Evolutionary conservation across 2,888 invertebrate species (phyloP).

Genomic region (Cabera pusaria): DNA sequence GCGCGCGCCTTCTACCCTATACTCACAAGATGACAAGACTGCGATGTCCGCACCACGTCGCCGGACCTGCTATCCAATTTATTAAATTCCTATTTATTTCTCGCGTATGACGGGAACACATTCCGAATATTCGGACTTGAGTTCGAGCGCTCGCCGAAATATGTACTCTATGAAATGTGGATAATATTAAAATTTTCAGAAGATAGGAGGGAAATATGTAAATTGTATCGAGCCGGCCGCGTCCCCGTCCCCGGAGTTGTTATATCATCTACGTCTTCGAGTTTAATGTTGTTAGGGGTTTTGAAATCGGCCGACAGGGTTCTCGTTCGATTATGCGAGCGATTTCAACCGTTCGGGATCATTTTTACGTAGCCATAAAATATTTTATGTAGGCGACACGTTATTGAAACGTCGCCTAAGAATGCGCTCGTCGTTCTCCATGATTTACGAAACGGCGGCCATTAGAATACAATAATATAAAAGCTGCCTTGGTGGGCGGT

Average conservation of each 20-base stretch:
- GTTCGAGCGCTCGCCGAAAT: constrained; percentile 23
- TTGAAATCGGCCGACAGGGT: constrained; percentile 30
- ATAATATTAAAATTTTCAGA: constrained; percentile 35
- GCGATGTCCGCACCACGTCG: no score
- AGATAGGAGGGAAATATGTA: constrained; percentile 33
- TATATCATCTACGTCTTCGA: constrained; percentile 31
- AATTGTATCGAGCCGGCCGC: constrained; percentile 29
- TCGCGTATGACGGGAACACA: constrained; percentile 14
- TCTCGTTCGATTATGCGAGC: constrained; percentile 33
- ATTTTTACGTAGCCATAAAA: constrained; percentile 32
- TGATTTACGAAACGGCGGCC: constrained; percentile 5
- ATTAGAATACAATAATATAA: constrained; percentile 13
- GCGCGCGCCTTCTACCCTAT: no score
- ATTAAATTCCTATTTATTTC: constrained; percentile 22
- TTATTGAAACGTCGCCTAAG: constrained; percentile 27
- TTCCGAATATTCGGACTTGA: constrained; percentile 18
- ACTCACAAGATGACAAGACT: no score
- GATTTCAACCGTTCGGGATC: constrained; percentile 31
- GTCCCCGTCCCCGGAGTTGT: constrained; percentile 24
- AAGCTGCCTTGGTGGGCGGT: constrained; percentile 5
- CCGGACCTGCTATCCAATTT: constrained; percentile 17
- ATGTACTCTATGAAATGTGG: constrained; percentile 30
- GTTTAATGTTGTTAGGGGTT: constrained; percentile 33
- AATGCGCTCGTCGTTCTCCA: constrained; percentile 12
- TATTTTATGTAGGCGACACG: constrained; percentile 28